A percentile compares a stretch with the other conserved stretches of the same genome.
Evolutionary conservation across 2,113 vertebrate genomes (phyloP).

Genomic region (Rousettus leschenaultii): DNA sequence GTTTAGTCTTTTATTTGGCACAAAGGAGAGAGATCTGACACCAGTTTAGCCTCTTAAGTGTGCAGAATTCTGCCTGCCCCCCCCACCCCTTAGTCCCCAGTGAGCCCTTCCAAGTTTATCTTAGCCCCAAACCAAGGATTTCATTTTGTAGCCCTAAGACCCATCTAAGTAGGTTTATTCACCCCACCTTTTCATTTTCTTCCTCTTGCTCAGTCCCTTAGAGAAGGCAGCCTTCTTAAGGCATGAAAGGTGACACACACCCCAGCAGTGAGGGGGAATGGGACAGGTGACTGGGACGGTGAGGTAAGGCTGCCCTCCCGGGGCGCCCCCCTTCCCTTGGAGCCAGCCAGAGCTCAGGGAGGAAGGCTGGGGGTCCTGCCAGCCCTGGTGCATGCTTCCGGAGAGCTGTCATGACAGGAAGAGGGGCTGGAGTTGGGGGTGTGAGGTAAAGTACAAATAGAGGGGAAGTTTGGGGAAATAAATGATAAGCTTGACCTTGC

Average conservation of each 20-base stretch:
- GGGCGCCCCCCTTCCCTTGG: neutral
- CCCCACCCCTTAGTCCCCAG: neutral
- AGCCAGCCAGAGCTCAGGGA: neutral
- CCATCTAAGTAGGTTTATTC: neutral
- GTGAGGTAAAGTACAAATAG: neutral
- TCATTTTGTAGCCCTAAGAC: neutral
- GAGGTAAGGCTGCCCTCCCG: neutral
- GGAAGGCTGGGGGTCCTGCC: neutral
- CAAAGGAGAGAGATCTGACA: neutral
- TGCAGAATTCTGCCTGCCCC: neutral
- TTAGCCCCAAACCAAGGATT: neutral
- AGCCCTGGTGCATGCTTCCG: neutral
- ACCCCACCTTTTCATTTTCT: neutral
- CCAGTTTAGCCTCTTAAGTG: neutral
- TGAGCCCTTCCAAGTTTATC: neutral
- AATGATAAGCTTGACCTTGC: neutral
- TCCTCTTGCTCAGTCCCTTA: neutral
- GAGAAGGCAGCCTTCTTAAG: neutral
- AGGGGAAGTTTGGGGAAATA: neutral
- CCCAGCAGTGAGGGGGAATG: neutral
- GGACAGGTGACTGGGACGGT: neutral
- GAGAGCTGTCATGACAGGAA: neutral
- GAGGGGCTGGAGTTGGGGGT: neutral
- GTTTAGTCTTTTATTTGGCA: conserved; percentile 61
- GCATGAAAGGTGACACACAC: neutral